These are phyloP conservation scores for Platalea minor DNA, from an alignment of 2,797 vertebrate species.

Conservation along the genomic window DNA sequence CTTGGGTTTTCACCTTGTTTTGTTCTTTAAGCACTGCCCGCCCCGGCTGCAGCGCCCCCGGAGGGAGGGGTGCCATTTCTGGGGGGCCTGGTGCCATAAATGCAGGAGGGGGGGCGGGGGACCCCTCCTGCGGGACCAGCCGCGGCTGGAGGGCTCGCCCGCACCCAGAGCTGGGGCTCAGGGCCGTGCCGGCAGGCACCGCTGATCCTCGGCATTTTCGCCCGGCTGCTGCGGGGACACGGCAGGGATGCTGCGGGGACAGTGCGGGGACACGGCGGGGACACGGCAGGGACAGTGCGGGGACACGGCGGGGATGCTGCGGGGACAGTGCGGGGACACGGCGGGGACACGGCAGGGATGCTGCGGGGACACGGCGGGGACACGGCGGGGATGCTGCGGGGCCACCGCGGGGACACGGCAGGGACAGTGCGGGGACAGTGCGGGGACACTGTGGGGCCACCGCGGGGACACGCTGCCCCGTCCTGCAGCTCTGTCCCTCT, in stretches of 20 bases:
- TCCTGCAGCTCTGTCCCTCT: background rate
- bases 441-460: background rate
- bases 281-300: background rate
- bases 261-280: background rate
- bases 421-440: background rate
- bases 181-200: background rate
- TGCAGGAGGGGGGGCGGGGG: too few species aligned
- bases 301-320: background rate
- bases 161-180: background rate
- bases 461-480: fast-evolving
- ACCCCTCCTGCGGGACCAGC: background rate
- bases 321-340: background rate
- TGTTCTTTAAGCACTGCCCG: too few species aligned
- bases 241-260: too few species aligned
- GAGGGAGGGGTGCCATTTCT: background rate
- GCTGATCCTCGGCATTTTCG: background rate
- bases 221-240: fast-evolving
- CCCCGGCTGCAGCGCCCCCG: background rate
- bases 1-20: background rate
- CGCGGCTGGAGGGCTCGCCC: fast-evolving
- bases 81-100: too few species aligned
- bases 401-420: fast-evolving
- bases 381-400: background rate
- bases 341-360: background rate
- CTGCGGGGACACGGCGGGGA: fast-evolving